Evolutionary conservation across 2,797 vertebrate species (phyloP), one percentile per base, ranked within the genome.

Genomic region (Sebastes steindachneri): DNA sequence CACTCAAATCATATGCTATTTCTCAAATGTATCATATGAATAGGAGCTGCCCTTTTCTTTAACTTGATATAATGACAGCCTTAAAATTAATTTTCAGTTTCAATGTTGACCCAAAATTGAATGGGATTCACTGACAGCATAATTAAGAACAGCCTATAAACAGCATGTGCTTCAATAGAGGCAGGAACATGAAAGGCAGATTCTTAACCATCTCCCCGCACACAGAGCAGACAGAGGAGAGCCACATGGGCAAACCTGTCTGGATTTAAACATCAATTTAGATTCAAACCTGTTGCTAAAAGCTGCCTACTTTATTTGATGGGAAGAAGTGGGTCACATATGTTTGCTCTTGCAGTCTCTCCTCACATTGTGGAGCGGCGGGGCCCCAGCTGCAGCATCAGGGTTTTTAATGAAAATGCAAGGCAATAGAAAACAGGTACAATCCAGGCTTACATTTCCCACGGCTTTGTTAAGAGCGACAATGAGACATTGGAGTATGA

Each of bases 261-360:
- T 95, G 93, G 93, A 92, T 96, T 96, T 94, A 95, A 96, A 95
- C 94, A 95, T 95, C 95, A 95, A 96, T 96, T 96, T 96, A 95
- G 93, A 96, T 96, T 96, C 94, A 96, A 95, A 95, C 93, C 94
- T 95, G 96, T 96, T 94, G 92, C 93, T 92, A 92, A 94, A 93
- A 94, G 95, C 94, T 89, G 93, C 87, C 90, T 95, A 94, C 95
- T 95, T 94, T 94, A 93, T 95, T 93, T 95, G 95, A 93, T 92
- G 91, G 92, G 88, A 90, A 92, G 93, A 93, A 94, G 93, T 93
- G 92, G 94, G 95, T 96, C 95, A 93, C 95, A 95, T 95, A 94
- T 96, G 95, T 95, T 95, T 96, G 95, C 95, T 95, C 95, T 95
- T 95, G 95, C 94, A 94, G 93, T 86, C 87, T 87, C 84, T 85